A percentile compares a stretch with the other conserved stretches of the same genome.
These are phyloP conservation scores for Bugulina stolonifera DNA, from an alignment of 2,888 invertebrate species.

Conservation along the genomic window DNA sequence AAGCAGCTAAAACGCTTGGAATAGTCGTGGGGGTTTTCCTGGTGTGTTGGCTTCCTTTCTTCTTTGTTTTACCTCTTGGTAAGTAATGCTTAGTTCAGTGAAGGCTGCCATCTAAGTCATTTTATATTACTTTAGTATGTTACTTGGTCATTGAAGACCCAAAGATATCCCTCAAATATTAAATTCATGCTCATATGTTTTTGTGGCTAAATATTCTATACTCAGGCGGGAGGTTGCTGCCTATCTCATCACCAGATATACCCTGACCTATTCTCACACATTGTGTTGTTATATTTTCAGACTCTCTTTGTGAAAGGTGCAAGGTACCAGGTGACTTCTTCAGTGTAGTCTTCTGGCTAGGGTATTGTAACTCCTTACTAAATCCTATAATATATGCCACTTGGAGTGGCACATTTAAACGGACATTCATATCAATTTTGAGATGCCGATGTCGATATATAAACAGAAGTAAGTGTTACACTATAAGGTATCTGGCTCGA, in stretches of 20 bases:
- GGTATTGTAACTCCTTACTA: constrained; percentile 65
- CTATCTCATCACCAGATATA: too few species aligned
- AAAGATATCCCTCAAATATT: too few species aligned
- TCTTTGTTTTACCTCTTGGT: constrained; percentile 64
- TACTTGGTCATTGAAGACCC: too few species aligned
- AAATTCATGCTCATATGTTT: too few species aligned
- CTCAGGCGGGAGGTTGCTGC: too few species aligned
- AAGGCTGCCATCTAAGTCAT: too few species aligned
- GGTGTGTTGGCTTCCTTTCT: constrained; percentile 66
- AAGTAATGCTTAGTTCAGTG: constrained; percentile 39
- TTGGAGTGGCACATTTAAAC: constrained; percentile 57
- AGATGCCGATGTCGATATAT: constrained; percentile 41
- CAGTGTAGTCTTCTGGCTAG: constrained; percentile 65
- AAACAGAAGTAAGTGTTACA: constrained; percentile 27
- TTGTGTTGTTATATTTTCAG: constrained; percentile 46
- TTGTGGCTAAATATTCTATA: too few species aligned
- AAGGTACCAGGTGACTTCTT: constrained; percentile 55
- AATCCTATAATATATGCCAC: constrained; percentile 66
- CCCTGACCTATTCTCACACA: too few species aligned
- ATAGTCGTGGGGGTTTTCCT: constrained; percentile 64
- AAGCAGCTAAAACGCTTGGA: constrained; percentile 64
- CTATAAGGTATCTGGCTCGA: not conserved
- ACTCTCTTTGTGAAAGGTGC: constrained; percentile 56
- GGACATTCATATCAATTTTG: constrained; percentile 56
- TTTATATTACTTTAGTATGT: too few species aligned